Conservation (phyloP, 2,113 vertebrate genomes). For the Xiphophorus hellerii region DNA sequence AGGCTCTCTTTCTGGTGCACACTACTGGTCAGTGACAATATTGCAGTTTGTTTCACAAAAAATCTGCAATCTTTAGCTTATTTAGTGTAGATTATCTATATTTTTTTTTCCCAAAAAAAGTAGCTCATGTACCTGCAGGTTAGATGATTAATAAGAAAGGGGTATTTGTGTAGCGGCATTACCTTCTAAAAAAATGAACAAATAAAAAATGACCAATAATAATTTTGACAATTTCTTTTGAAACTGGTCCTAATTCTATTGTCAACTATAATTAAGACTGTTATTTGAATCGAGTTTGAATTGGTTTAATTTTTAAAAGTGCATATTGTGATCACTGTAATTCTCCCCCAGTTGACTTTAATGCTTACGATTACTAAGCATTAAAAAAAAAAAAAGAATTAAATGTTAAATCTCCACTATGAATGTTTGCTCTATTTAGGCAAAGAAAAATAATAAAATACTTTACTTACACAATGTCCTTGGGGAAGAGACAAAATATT, state of each 20-base stretch:
- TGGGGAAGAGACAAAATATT: neutral
- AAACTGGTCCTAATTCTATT: neutral
- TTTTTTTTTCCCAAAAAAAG: neutral
- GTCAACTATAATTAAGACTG: neutral
- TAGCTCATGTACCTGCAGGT: constrained; percentile 30
- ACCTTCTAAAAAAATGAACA: neutral
- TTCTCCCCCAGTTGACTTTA: neutral
- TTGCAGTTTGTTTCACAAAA: constrained; percentile 18
- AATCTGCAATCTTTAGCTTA: constrained; percentile 15
- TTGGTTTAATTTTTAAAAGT: constrained; percentile 9
- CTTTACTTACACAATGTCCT: neutral
- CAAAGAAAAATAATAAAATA: neutral
- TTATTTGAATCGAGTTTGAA: too few relatives aligned
- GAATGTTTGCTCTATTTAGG: neutral
- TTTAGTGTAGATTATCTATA: constrained; percentile 1
- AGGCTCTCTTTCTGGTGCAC: constrained; percentile 16
- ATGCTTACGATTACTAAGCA: constrained; percentile 5
- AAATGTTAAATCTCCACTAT: too few relatives aligned
- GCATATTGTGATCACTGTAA: neutral
- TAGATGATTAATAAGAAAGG: neutral
- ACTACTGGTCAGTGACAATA: constrained; percentile 28
- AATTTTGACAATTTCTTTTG: neutral
- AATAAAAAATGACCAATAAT: neutral
- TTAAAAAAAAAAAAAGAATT: too few relatives aligned
- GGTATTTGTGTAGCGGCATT: neutral